Percentiles rank a stretch among this genome's conserved stretches.
Conservation (phyloP, 2,797 vertebrate genomes). For the Ctenopoma kingsleyae region DNA sequence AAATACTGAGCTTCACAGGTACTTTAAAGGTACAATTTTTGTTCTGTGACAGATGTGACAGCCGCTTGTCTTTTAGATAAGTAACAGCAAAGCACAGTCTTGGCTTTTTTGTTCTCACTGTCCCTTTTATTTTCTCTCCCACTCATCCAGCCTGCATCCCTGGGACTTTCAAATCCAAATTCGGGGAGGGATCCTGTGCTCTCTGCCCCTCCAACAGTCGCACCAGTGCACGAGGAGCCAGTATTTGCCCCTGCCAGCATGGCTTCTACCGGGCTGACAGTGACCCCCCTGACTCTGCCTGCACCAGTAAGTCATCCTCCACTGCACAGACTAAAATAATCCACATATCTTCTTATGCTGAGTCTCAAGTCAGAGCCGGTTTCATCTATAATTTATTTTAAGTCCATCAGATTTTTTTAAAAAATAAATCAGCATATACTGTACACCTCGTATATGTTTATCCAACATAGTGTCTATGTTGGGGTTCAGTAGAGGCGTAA, state of each 20-base stretch:
- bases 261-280: conserved; percentile 94
- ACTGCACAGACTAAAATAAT: conserved; percentile 1
- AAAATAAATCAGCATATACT: background rate
- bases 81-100: conserved; percentile 30
- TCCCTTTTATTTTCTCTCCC: conserved; percentile 29
- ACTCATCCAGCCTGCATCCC: conserved; percentile 88
- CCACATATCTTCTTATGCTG: background rate
- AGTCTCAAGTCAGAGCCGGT: background rate
- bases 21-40: conserved; percentile 33
- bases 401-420: too few relatives aligned
- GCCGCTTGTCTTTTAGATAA: conserved; percentile 57
- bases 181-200: conserved; percentile 91
- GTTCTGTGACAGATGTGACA: conserved; percentile 53
- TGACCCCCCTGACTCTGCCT: conserved; percentile 90
- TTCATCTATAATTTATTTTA: background rate
- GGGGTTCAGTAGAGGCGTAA: background rate
- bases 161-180: conserved; percentile 95
- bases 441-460: too few relatives aligned
- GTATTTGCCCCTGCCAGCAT: conserved; percentile 90
- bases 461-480: too few relatives aligned
- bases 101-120: conserved; percentile 34
- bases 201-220: conserved; percentile 94
- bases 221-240: conserved; percentile 88
- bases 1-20: conserved; percentile 39
- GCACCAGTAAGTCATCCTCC: conserved; percentile 91